A percentile compares a stretch with the other conserved stretches of the same genome.
phyloP scores from a whole-genome alignment of 2,888 invertebrate genomes.

The Gisinianus flammeolus region DNA sequence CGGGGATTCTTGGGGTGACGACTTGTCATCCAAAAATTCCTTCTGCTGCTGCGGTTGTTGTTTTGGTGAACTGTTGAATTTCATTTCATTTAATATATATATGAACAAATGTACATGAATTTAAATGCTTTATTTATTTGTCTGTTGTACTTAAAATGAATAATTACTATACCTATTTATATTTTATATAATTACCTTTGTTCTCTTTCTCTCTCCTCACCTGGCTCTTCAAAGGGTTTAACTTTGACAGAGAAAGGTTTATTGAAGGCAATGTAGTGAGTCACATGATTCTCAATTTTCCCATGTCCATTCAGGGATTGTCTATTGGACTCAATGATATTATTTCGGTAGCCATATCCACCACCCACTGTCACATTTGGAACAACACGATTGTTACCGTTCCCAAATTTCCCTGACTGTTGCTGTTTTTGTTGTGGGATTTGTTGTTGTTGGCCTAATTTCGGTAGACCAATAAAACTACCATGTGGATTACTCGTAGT shows the following conservation, averaged over 20 bases:
- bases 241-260: slow-evolving; percentile 32
- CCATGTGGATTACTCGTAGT: background rate
- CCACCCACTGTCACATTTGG: background rate
- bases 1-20: background rate
- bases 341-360: slow-evolving; percentile 10
- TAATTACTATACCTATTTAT: background rate
- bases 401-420: background rate
- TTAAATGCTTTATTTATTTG: too few relatives aligned
- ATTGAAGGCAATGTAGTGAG: slow-evolving; percentile 37
- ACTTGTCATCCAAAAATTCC: slow-evolving; percentile 23
- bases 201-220: slow-evolving; percentile 19
- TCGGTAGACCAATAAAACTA: background rate
- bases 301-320: background rate
- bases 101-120: background rate
- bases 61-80: slow-evolving; percentile 12
- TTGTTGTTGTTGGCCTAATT: slow-evolving; percentile 2
- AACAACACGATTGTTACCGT: background rate
- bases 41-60: background rate
- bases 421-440: background rate
- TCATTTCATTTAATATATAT: background rate
- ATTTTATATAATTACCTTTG: slow-evolving; percentile 11
- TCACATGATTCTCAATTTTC: slow-evolving; percentile 39
- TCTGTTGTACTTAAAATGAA: too few relatives aligned
- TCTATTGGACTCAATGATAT: slow-evolving; percentile 4
- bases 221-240: slow-evolving; percentile 31